phyloP scores from a whole-genome alignment of 2,113 vertebrate species.

The Terrapene triunguis region DNA sequence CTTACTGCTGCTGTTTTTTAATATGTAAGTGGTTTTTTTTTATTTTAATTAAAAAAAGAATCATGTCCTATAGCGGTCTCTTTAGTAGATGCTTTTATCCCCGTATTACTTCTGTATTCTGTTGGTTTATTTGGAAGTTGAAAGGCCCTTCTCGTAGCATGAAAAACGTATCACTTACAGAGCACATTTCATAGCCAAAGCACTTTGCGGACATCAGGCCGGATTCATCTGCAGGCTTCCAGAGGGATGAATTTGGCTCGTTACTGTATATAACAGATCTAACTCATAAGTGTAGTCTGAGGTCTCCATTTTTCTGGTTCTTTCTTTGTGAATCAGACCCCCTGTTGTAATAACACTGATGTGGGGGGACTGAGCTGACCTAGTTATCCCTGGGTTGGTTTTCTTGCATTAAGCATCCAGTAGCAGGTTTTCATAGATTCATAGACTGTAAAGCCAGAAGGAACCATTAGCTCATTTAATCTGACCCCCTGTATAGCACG shows the following conservation, averaged over 20 bases:
- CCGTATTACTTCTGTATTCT: accelerated
- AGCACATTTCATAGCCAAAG: not conserved
- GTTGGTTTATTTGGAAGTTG: not conserved
- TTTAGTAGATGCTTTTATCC: not conserved
- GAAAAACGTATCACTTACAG: not conserved
- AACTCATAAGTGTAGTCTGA: not conserved
- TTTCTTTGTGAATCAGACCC: not conserved
- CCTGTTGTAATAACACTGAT: not conserved
- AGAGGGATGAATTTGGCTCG: not conserved
- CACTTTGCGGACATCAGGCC: not conserved
- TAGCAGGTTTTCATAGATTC: not conserved
- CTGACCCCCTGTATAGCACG: not conserved
- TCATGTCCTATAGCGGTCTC: not conserved
- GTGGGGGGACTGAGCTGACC: not conserved
- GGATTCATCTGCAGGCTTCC: not conserved
- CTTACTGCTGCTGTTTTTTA: not conserved
- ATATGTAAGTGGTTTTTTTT: not conserved
- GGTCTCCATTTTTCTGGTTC: not conserved
- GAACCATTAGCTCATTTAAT: not conserved
- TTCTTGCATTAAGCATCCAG: not conserved
- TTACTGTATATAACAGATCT: not conserved
- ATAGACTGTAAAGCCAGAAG: not conserved
- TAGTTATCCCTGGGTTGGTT: not conserved
- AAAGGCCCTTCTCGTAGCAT: not conserved
- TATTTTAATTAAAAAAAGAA: not conserved